Base-by-base conservation (phyloP, 2,113 vertebrate species). In the Channa argus region DNA sequence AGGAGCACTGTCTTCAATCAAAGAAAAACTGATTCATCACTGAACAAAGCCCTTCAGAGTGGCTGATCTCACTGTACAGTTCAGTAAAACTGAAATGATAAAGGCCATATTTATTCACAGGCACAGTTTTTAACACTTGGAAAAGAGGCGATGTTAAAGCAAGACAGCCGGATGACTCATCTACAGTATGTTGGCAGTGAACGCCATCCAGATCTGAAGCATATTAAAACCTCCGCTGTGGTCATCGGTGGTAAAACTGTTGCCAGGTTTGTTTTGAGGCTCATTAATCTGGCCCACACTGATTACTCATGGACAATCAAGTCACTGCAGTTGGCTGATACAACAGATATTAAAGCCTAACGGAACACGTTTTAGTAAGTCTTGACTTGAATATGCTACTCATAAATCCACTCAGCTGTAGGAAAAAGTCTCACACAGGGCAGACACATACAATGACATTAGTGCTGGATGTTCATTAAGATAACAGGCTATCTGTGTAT, bases 381-480 rank as follows among this genome's bases (percentile, higher is more conserved):
- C 78, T 77, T 53, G 71, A 75, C 74, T 71, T 79, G 61, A 72
- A 73, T 71, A 47, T 13, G 2, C 77, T 69, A 71, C 69, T 84
- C 85, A 80, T 59, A 71, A 84, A 88, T 80, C 75, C 75, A 76
- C 73, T 86, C 74, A 77, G 86, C 82, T 82, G 67, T 53, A 65
- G 79, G 46, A 70, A 77, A 78, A 83, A 76, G 74, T 64, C 82
- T 86, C 80, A 71, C 79, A 83, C 67, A 75, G 77, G 79, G 51
- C 65, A 78, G 55, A 56, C 50, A 9, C 75, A 75, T 76, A 93
- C 92, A 92, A 92, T 83, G 70, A 84, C 78, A 86, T 88, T 80
- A 86, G 71, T 83, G 88, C 78, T 76, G 76, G 90, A 90, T 84
- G 75, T 75, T 91, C 85, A 91, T 91, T 92, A 89, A 90, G 92